Conservation (phyloP, 2,888 invertebrate species). For the Brachylomia viminalis region DNA sequence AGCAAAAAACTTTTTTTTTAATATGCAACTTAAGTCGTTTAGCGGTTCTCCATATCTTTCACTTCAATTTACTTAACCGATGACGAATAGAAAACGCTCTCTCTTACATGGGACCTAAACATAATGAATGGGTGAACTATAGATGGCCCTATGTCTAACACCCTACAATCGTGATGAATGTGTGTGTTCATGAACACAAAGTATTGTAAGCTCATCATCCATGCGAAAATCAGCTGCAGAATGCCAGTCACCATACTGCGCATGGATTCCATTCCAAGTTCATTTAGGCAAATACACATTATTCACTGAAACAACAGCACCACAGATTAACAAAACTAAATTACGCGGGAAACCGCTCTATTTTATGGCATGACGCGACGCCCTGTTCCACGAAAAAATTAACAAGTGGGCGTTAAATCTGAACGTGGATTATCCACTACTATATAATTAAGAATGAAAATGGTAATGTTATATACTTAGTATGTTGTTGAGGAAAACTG, state of each 20-base stretch:
- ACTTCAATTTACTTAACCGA: not conserved
- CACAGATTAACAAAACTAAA: slow-evolving; percentile 28
- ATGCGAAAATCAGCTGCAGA: not conserved
- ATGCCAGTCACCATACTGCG: not conserved
- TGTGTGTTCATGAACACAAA: not conserved
- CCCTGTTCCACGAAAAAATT: slow-evolving; percentile 42
- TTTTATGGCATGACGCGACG: slow-evolving; percentile 35
- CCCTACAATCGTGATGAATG: too few relatives aligned
- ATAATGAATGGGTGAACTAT: too few relatives aligned
- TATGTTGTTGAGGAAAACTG: slow-evolving; percentile 16
- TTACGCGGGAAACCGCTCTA: slow-evolving; percentile 48
- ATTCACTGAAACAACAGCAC: slow-evolving; percentile 28
- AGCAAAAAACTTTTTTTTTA: not conserved
- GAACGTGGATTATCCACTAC: slow-evolving; percentile 34
- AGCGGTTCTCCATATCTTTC: not conserved
- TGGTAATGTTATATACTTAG: slow-evolving; percentile 5
- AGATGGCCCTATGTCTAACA: too few relatives aligned
- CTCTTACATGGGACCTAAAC: too few relatives aligned
- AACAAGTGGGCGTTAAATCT: slow-evolving; percentile 54
- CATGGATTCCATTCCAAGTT: slow-evolving; percentile 4
- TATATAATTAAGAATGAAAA: slow-evolving; percentile 39
- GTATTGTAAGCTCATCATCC: not conserved
- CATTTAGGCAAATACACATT: slow-evolving; percentile 6
- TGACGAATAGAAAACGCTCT: not conserved
- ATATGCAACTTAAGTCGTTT: not conserved